Evolutionary conservation across 1,140 invertebrate species (phyloP).

Genomic region (Ostrea edulis): DNA sequence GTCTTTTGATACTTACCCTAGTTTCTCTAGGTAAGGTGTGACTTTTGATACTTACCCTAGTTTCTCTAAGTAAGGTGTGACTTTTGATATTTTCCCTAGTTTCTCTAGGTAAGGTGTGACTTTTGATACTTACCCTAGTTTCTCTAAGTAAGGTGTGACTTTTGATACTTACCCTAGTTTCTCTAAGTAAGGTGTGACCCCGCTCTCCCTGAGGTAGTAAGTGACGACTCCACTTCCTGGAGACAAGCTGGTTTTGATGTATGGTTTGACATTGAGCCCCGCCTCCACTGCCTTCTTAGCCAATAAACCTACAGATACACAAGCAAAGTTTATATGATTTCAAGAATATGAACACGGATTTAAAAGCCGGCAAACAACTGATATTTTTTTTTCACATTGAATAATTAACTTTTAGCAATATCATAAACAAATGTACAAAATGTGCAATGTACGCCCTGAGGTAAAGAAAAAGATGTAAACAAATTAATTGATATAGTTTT

Average conservation of each 20-base stretch:
- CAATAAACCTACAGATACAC: conserved; percentile 85
- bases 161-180: conserved; percentile 85
- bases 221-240: conserved; percentile 99
- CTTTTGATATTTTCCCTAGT: background rate
- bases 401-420: no score
- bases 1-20: conserved; percentile 82
- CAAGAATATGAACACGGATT: background rate
- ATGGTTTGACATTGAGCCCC: conserved; percentile 92
- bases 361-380: no score
- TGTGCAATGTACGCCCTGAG: no score
- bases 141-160: background rate
- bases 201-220: conserved; percentile 94
- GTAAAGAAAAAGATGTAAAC: no score
- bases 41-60: conserved; percentile 80
- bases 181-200: conserved; percentile 91
- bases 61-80: background rate
- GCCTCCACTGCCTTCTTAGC: conserved; percentile 96
- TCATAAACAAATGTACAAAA: no score
- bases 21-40: conserved; percentile 89
- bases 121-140: background rate
- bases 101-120: background rate
- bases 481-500: no score
- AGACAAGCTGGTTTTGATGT: conserved; percentile 97
- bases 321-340: background rate
- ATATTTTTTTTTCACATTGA: no score